Evolutionary conservation across 1,140 invertebrate species (phyloP).

Genomic region (Drosophila nikananu): DNA sequence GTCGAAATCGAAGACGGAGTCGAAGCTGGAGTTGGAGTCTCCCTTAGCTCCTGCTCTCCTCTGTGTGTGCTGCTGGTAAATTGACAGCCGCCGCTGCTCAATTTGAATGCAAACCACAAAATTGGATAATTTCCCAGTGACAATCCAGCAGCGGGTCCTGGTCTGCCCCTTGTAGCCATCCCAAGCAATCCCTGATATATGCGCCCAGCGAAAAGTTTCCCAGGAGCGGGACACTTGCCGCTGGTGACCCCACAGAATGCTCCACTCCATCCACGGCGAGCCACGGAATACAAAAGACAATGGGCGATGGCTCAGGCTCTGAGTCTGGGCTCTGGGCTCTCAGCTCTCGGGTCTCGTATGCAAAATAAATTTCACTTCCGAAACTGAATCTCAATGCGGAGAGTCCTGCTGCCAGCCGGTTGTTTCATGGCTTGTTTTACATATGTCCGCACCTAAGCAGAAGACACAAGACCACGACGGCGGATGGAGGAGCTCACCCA

Average conservation of each 20-base stretch:
- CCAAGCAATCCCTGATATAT: constrained; percentile 66
- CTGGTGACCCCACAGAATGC: constrained; percentile 49
- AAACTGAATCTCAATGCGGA: constrained; percentile 61
- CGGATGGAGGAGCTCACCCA: constrained; percentile 53
- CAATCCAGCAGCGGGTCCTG: constrained; percentile 56
- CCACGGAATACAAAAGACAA: constrained; percentile 62
- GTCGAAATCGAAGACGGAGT: constrained; percentile 4
- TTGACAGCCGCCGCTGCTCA: constrained; percentile 74
- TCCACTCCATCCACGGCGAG: constrained; percentile 16
- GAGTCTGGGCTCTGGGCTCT: not conserved
- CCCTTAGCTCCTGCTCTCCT: constrained; percentile 2
- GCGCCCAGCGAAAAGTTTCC: constrained; percentile 76
- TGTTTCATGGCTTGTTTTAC: constrained; percentile 81
- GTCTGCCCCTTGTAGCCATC: constrained; percentile 45
- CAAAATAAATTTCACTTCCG: constrained; percentile 85
- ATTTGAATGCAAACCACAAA: constrained; percentile 84
- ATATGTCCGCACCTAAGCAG: constrained; percentile 82
- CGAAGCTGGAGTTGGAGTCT: not conserved
- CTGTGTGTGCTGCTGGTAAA: constrained; percentile 49
- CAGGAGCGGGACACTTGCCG: constrained; percentile 73
- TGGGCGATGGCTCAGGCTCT: constrained; percentile 20
- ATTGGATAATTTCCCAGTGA: constrained; percentile 85
- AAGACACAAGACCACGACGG: constrained; percentile 36
- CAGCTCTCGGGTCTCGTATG: constrained; percentile 49
- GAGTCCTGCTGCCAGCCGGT: constrained; percentile 46